Percentiles rank a stretch among this genome's conserved stretches.
Evolutionary conservation across 2,888 invertebrate genomes (phyloP).

Genomic region (Caprella mutica): DNA sequence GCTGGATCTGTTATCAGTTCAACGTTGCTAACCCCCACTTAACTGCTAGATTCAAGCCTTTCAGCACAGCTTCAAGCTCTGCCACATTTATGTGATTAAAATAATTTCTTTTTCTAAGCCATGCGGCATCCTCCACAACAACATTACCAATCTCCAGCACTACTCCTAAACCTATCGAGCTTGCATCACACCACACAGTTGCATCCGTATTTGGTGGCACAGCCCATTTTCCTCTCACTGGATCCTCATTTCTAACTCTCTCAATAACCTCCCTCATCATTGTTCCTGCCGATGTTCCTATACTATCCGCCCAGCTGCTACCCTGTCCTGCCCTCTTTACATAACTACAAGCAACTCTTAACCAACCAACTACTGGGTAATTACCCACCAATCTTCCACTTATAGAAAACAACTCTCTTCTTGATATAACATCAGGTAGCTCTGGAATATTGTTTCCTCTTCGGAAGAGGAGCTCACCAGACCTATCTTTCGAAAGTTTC

Average conservation of each 20-base stretch:
- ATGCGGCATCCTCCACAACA: slow-evolving; percentile 8
- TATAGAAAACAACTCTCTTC: background rate
- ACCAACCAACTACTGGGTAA: background rate
- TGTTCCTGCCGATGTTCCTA: background rate
- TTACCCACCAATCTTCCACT: background rate
- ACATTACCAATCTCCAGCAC: background rate
- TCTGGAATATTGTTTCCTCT: background rate
- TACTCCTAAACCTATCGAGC: slow-evolving; percentile 3
- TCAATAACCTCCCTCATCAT: background rate
- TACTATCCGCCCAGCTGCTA: slow-evolving; percentile 1
- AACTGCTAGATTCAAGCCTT: slow-evolving; percentile 7
- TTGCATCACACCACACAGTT: slow-evolving; percentile 14
- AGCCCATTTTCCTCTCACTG: background rate
- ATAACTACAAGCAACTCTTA: background rate
- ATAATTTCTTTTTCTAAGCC: slow-evolving; percentile 3
- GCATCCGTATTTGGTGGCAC: background rate
- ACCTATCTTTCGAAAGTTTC: background rate
- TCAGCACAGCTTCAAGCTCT: slow-evolving; percentile 10
- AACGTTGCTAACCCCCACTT: slow-evolving; percentile 4
- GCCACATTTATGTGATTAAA: slow-evolving; percentile 3
- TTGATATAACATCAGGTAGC: background rate
- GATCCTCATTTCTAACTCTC: background rate
- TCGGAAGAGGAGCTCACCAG: background rate
- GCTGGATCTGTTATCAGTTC: slow-evolving; percentile 4
- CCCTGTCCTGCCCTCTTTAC: slow-evolving; percentile 8